These are phyloP conservation scores for Triplophysa siluroides DNA, from an alignment of 2,113 vertebrate genomes.

Conservation along the genomic window DNA sequence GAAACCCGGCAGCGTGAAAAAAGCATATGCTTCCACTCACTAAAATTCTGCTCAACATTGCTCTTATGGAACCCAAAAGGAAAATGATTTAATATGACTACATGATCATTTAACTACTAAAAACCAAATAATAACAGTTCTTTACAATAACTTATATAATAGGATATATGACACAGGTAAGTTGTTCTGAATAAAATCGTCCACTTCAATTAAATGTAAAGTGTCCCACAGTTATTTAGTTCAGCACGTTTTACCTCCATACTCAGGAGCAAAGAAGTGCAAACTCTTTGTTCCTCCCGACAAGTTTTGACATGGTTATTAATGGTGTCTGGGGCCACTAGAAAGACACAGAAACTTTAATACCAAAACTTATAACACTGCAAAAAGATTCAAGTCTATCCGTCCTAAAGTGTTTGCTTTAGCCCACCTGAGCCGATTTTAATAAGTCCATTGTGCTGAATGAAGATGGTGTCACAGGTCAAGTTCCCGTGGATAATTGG, in stretches of 20 bases:
- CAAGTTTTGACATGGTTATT: conserved; percentile 99
- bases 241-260: conserved; percentile 81
- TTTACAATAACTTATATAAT: too few relatives aligned
- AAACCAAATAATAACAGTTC: too few relatives aligned
- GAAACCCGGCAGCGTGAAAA: too few relatives aligned
- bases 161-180: too few relatives aligned
- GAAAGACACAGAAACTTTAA: background rate
- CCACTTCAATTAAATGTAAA: background rate
- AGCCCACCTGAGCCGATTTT: conserved; percentile 95
- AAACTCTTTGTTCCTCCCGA: conserved; percentile 98
- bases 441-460: conserved; percentile 98
- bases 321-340: conserved; percentile 97
- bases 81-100: too few relatives aligned
- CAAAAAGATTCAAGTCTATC: background rate
- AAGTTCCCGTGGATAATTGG: conserved; percentile 98
- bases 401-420: background rate
- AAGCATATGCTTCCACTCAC: too few relatives aligned
- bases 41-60: too few relatives aligned
- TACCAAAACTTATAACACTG: background rate
- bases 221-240: background rate
- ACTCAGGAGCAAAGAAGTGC: conserved; percentile 98
- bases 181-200: too few relatives aligned
- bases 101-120: too few relatives aligned
- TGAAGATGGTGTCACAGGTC: conserved; percentile 99
- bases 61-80: too few relatives aligned